phyloP scores from a whole-genome alignment of 2,888 invertebrate genomes.

The Saturnia japonica region DNA sequence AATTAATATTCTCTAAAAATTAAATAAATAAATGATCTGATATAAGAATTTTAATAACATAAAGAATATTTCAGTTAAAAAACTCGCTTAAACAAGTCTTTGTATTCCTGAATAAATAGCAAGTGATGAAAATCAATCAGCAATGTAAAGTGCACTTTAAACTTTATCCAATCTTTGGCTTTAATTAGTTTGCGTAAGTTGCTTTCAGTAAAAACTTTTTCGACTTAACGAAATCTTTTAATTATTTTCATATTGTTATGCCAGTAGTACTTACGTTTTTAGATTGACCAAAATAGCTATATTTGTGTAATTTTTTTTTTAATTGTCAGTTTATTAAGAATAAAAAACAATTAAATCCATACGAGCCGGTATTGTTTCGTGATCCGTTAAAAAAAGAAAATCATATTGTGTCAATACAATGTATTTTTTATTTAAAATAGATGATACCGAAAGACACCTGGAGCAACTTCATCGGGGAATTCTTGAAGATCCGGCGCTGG shows the following conservation, averaged over 20 bases:
- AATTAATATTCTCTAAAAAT: background rate
- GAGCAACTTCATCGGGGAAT: conserved; percentile 71
- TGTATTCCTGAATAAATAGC: background rate
- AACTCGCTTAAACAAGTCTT: background rate
- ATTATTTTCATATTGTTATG: background rate
- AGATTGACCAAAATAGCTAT: too few relatives aligned
- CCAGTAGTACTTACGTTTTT: background rate
- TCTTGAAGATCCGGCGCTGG: conserved; percentile 59
- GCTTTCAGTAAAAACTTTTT: conserved; percentile 1
- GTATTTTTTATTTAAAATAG: conserved; percentile 36
- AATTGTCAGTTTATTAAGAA: background rate
- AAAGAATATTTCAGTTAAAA: background rate
- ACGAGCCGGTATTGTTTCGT: too few relatives aligned
- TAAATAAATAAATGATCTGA: background rate
- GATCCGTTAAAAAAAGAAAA: background rate
- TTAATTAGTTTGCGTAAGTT: conserved; percentile 19
- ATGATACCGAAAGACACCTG: conserved; percentile 63
- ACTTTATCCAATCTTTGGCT: conserved; percentile 8
- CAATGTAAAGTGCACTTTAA: background rate
- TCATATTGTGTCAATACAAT: conserved; percentile 6
- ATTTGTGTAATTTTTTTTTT: too few relatives aligned
- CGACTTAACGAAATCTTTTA: background rate
- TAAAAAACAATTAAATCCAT: too few relatives aligned
- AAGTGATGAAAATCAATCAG: conserved; percentile 6
- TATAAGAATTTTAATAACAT: background rate